Percentiles rank a stretch among this genome's conserved stretches.
These are phyloP conservation scores for Villa cingulata DNA, from an alignment of 2,888 invertebrate species.

Conservation along the genomic window DNA sequence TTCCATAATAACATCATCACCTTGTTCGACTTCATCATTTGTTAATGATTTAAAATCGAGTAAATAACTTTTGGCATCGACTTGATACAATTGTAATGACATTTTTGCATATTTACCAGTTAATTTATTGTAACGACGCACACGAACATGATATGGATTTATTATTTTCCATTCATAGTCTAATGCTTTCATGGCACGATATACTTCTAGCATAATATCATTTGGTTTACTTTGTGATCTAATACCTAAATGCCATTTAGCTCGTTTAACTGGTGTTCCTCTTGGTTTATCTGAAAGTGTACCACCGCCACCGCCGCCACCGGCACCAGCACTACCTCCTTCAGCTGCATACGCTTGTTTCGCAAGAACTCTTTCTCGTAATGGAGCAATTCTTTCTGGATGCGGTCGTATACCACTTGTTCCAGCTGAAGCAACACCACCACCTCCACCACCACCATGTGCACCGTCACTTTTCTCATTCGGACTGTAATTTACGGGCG, in stretches of 20 bases:
- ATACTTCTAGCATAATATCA: constrained; percentile 99
- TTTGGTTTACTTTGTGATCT: constrained; percentile 97
- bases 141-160: constrained; percentile 91
- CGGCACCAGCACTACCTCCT: not conserved
- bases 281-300: constrained; percentile 35
- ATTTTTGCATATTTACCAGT: constrained; percentile 85
- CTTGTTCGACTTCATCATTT: constrained; percentile 52
- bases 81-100: constrained; percentile 97
- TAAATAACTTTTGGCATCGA: constrained; percentile 94
- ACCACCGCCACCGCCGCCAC: not conserved
- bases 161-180: constrained; percentile 99
- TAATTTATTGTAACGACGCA: constrained; percentile 75
- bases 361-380: constrained; percentile 41
- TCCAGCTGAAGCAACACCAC: not conserved
- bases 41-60: constrained; percentile 94
- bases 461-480: constrained; percentile 22
- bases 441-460: constrained; percentile 9
- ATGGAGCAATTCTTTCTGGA: constrained; percentile 82
- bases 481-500: constrained; percentile 46
- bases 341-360: constrained; percentile 21
- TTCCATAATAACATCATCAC: constrained; percentile 36
- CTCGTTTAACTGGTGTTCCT: constrained; percentile 75
- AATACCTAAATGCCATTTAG: constrained; percentile 98
- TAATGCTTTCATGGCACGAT: constrained; percentile 95
- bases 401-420: constrained; percentile 50